A percentile compares a stretch with the other conserved stretches of the same genome.
Conservation (phyloP, 2,113 vertebrate genomes). For the Zingel zingel region DNA sequence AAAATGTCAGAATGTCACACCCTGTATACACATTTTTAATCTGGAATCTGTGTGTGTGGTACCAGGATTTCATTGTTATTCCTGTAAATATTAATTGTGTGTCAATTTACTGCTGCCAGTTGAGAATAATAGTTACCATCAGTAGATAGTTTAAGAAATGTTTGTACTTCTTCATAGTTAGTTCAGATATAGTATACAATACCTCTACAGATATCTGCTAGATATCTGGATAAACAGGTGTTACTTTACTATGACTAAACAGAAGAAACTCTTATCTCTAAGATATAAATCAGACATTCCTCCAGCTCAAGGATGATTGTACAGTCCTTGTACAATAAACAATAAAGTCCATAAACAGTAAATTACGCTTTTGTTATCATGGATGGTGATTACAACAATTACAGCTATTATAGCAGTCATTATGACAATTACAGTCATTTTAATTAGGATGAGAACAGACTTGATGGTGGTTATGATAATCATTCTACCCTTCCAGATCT, state of each 20-base stretch:
- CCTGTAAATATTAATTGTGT: conserved; percentile 2
- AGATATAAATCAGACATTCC: neutral
- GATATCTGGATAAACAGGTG: neutral
- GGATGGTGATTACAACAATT: neutral
- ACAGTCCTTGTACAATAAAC: too few relatives aligned
- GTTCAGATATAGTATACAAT: neutral
- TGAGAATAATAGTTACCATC: neutral
- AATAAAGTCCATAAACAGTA: conserved; percentile 3
- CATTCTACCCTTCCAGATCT: conserved; percentile 76
- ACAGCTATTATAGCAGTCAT: neutral
- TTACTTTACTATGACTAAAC: neutral
- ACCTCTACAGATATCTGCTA: neutral
- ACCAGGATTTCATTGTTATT: neutral
- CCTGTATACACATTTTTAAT: neutral
- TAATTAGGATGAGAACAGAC: neutral
- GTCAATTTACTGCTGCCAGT: conserved; percentile 7
- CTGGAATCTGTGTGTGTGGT: neutral
- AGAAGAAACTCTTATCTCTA: neutral
- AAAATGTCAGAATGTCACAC: neutral
- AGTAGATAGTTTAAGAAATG: neutral
- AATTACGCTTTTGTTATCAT: conserved; percentile 1
- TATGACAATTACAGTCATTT: conserved; percentile 12
- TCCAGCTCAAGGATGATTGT: neutral
- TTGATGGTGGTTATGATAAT: conserved; percentile 2
- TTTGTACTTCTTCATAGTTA: neutral